Percentiles rank a stretch among this genome's conserved stretches.
These are phyloP conservation scores for Furcifer pardalis DNA, from an alignment of 2,797 vertebrate genomes.

Conservation along the genomic window DNA sequence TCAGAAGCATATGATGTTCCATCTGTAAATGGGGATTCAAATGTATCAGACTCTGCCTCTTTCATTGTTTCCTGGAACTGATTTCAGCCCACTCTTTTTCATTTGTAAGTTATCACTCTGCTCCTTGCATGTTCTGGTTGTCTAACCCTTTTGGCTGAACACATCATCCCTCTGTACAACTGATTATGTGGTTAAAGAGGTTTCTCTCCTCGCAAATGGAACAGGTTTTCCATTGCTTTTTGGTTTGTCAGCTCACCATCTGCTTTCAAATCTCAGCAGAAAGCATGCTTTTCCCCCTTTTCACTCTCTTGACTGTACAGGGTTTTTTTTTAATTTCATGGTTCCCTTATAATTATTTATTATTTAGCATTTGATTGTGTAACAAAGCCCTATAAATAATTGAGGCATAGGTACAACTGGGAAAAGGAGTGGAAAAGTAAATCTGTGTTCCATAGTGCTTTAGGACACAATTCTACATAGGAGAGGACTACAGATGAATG, in stretches of 20 bases:
- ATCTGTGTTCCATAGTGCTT: not conserved
- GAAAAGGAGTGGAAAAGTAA: not conserved
- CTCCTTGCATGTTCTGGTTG: not conserved
- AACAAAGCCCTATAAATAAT: slow-evolving; percentile 19
- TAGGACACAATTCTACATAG: not conserved
- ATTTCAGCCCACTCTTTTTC: slow-evolving; percentile 12
- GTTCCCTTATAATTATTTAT: slow-evolving; percentile 7
- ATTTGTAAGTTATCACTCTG: not conserved
- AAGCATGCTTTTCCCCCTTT: slow-evolving; percentile 6
- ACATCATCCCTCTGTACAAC: not conserved
- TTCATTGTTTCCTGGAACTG: not conserved
- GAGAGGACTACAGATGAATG: not conserved
- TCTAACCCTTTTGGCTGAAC: slow-evolving; percentile 1
- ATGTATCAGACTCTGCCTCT: not conserved
- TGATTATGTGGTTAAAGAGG: not conserved
- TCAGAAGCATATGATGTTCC: not conserved
- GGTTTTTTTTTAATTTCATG: slow-evolving; percentile 24
- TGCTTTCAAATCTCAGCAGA: slow-evolving; percentile 43
- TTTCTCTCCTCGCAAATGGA: slow-evolving; percentile 27
- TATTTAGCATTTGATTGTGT: not conserved
- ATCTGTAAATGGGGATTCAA: not conserved
- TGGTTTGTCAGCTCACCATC: slow-evolving; percentile 4
- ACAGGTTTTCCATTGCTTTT: slow-evolving; percentile 17
- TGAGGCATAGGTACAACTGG: not conserved
- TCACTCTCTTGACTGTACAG: not conserved